Base-by-base conservation (phyloP, 1,140 invertebrate genomes). In the Colletes latitarsis region DNA sequence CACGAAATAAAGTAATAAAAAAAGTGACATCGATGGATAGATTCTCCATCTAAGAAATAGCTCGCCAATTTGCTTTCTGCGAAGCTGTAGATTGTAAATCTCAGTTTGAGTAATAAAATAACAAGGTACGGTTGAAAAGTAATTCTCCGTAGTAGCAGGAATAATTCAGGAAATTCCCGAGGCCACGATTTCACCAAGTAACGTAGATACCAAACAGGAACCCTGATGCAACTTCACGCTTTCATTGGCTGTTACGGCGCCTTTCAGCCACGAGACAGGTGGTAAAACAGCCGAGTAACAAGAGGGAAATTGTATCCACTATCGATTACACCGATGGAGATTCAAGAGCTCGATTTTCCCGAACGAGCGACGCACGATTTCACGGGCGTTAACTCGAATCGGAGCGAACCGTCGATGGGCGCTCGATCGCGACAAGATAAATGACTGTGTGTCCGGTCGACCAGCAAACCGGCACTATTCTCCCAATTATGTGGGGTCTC, bases 401-500 rank as follows among this genome's bases (percentile, higher is more conserved):
- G 87, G 75, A 74, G 60, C 81, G 88, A 89, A 82, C 85, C 85
- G 81, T 90, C 89, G 89, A 87, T 88, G 84, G 75, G 71, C 86
- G 86, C 77, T 83, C 87, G 86, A 90, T 90, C 89, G 85, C 78
- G 81, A 86, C 85, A 89, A 89, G 88, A 90, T 89, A 90, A 90
- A 89, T 85, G 88, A 89, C 88, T 84, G 80, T 83, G 83, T 85
- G 87, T 88, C 87, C 88, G 87, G 83, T 84, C 87, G 81, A 87
- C 88, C 89, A 86, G 86, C 88, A 90, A 90, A 89, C 87, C 87
- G 85, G 84, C 86, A 89, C 89, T 90, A 88, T 90, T 90, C 88
- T 86, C 83, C 88, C 89, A 90, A 90, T 90, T 90, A 90, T 90
- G 87, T 87, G 87, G 88, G 81, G 83, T 90, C 85, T 90, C 89